These are phyloP conservation scores for Coptodon rendalli DNA, from an alignment of 2,113 vertebrate species.

Conservation along the genomic window DNA sequence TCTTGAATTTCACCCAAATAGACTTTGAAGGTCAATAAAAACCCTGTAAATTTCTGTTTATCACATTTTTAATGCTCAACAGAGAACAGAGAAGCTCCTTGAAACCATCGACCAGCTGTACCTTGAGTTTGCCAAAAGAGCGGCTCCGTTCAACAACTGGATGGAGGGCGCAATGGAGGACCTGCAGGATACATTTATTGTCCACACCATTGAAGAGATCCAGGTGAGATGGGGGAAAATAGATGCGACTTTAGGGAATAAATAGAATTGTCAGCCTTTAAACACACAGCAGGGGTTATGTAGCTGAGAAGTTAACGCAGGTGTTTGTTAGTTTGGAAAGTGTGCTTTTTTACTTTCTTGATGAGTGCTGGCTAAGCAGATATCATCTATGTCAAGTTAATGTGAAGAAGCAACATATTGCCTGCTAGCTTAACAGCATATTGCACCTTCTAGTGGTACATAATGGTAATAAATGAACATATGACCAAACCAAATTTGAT, in stretches of 20 bases:
- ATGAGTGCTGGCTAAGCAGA: background rate
- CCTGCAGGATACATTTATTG: slow-evolving; percentile 96
- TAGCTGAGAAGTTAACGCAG: background rate
- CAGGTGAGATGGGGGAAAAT: slow-evolving; percentile 72
- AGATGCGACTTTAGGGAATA: background rate
- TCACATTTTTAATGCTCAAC: background rate
- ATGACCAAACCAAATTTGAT: background rate
- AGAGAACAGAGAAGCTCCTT: slow-evolving; percentile 94
- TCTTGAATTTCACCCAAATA: background rate
- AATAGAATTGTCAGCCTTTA: background rate
- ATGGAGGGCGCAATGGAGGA: slow-evolving; percentile 99
- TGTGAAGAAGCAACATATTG: background rate
- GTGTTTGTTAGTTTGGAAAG: background rate
- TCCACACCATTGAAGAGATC: slow-evolving; percentile 97
- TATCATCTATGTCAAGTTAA: background rate
- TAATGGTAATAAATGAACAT: background rate
- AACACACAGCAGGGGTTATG: background rate
- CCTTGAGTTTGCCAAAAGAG: slow-evolving; percentile 95
- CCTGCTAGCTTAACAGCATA: background rate
- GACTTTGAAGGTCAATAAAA: background rate
- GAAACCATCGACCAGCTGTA: slow-evolving; percentile 98
- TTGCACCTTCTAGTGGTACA: background rate
- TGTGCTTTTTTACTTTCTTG: background rate
- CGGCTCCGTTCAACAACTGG: slow-evolving; percentile 99
- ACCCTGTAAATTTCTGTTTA: background rate